phyloP scores from a whole-genome alignment of 2,888 invertebrate species.

The Tethea ocularis region DNA sequence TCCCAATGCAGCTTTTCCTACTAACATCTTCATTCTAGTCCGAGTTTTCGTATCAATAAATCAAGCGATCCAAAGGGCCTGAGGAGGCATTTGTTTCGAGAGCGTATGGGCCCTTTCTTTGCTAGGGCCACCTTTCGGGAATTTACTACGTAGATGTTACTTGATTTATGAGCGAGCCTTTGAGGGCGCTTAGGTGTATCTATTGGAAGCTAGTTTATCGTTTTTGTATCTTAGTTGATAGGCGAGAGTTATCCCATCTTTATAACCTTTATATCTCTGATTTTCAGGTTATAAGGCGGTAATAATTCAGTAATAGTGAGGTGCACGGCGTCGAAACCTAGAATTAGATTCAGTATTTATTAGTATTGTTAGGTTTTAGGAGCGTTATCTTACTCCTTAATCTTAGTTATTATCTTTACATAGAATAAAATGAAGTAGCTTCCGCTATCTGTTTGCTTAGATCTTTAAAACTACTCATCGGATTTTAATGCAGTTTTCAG shows the following conservation, averaged over 20 bases:
- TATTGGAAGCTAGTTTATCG: neutral
- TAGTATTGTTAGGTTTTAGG: no score
- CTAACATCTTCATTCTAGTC: neutral
- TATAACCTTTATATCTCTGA: neutral
- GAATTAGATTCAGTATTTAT: no score
- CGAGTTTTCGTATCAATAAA: neutral
- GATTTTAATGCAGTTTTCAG: no score
- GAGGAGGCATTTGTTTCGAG: conserved; percentile 1
- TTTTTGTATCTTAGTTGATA: conserved; percentile 3
- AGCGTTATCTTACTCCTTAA: no score
- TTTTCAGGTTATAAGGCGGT: no score
- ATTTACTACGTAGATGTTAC: conserved; percentile 1
- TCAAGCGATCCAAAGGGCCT: neutral
- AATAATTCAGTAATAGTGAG: no score
- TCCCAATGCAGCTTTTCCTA: neutral
- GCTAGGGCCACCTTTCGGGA: neutral
- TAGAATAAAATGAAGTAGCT: no score
- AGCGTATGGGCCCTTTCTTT: conserved; percentile 4
- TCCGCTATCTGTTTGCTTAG: no score
- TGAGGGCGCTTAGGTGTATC: conserved; percentile 2
- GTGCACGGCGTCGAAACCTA: no score
- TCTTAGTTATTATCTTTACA: no score
- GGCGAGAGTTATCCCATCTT: neutral
- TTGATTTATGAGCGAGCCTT: neutral
- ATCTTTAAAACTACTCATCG: no score